These are phyloP conservation scores for Pongo abelii DNA, from an alignment of 2,113 vertebrate genomes.

Conservation along the genomic window DNA sequence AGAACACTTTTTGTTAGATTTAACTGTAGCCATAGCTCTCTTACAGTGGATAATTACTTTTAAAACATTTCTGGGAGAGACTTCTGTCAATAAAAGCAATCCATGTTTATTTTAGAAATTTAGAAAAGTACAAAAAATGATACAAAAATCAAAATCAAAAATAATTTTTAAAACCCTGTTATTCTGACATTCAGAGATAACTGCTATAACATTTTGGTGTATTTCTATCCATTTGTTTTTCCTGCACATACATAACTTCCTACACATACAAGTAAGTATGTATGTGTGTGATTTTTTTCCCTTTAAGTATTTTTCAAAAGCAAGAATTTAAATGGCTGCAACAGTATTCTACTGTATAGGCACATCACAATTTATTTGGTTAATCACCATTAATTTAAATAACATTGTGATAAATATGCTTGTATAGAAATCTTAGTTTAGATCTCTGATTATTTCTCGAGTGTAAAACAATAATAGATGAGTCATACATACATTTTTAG, in stretches of 20 bases:
- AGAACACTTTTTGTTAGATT: not conserved
- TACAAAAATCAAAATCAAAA: not conserved
- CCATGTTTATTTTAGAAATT: constrained; percentile 32
- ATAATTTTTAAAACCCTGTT: not conserved
- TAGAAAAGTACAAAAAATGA: not conserved
- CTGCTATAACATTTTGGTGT: not conserved
- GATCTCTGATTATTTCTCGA: not conserved
- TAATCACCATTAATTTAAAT: not conserved
- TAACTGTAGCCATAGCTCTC: not conserved
- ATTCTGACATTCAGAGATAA: not conserved
- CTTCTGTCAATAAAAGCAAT: not conserved
- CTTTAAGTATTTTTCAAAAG: not conserved
- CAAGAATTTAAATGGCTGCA: not conserved
- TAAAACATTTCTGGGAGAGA: not conserved
- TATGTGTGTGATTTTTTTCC: not conserved
- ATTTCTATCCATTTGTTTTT: not conserved
- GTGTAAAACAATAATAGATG: not conserved
- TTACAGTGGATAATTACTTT: not conserved
- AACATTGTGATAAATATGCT: not conserved
- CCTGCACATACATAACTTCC: not conserved
- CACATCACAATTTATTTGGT: not conserved
- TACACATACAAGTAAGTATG: not conserved
- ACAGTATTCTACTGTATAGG: rapidly evolving
- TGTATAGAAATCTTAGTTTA: not conserved
- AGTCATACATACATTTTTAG: not conserved